These are phyloP conservation scores for western clawed frog (Xenopus tropicalis) DNA, from an alignment of 2,113 vertebrate genomes.

Conservation along the genomic window UCB_Xtro_10.0 CM004448.2:80677501-80678000, in stretches of 20 bases:
- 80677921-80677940: constrained; percentile 37
- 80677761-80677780: constrained; percentile 39
- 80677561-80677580: constrained; percentile 8
- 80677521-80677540: constrained; percentile 18
- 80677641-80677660: neutral
- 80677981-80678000: constrained; percentile 24
- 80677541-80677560: constrained; percentile 12
- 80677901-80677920: constrained; percentile 28
- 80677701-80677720: constrained; percentile 7
- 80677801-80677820: constrained; percentile 32
- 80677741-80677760: constrained; percentile 25
- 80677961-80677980: constrained; percentile 15
- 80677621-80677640: neutral
- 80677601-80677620: neutral
- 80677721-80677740: constrained; percentile 20
- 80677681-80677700: neutral
- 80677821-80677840: constrained; percentile 36
- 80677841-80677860: constrained; percentile 43
- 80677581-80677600: neutral
- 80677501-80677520: constrained; percentile 29
- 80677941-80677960: constrained; percentile 12
- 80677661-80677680: neutral
- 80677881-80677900: constrained; percentile 40
- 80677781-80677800: constrained; percentile 21
- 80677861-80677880: constrained; percentile 35